phyloP scores from a whole-genome alignment of 1,140 invertebrate species.

The Streblospio benedicti region DNA sequence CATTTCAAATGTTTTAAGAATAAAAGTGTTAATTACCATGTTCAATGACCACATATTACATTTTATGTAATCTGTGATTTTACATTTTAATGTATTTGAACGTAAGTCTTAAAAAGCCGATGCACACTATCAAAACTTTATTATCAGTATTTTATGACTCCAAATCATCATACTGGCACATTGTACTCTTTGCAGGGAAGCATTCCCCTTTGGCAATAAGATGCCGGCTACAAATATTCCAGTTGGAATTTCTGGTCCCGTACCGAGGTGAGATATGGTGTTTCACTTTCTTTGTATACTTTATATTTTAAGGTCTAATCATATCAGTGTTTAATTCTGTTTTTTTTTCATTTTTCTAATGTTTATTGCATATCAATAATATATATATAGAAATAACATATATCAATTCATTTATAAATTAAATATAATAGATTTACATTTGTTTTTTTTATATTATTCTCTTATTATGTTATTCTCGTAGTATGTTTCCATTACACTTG shows the following conservation, averaged over 20 bases:
- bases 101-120: not conserved
- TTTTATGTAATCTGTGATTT: not conserved
- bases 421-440: not conserved
- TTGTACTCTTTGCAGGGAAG: slow-evolving; percentile 29
- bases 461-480: no score
- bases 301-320: no score
- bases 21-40: not conserved
- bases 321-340: not conserved
- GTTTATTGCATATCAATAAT: not conserved
- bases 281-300: not conserved
- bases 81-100: slow-evolving; percentile 7
- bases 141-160: no score
- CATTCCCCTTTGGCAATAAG: slow-evolving; percentile 39
- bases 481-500: no score
- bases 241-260: slow-evolving; percentile 34
- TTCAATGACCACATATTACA: not conserved
- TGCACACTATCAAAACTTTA: no score
- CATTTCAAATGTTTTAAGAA: not conserved
- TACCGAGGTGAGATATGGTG: slow-evolving; percentile 30
- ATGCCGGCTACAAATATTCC: slow-evolving; percentile 41
- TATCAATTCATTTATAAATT: not conserved
- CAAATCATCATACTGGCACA: no score
- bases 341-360: not conserved
- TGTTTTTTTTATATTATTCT: no score
- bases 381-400: not conserved